Base-by-base conservation (phyloP, 2,888 invertebrate genomes). In the Xanthorhoe spadicearia region DNA sequence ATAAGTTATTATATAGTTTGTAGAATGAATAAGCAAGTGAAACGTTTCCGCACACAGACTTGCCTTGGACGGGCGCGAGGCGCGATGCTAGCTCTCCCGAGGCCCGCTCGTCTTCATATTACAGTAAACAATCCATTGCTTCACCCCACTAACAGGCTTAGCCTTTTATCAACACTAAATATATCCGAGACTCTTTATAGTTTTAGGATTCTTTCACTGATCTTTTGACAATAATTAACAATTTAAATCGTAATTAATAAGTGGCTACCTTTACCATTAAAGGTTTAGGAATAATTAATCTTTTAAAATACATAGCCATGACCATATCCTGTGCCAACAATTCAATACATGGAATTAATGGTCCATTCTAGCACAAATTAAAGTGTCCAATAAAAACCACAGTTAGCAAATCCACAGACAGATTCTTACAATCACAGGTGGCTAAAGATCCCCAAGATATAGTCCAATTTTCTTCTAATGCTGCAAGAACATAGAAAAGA, bases 31-130 rank as follows among this genome's bases (percentile, higher is more conserved):
- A 77, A 70, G 76, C 72, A 81, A 77, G 76, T 79, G 80, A 80
- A 72, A 74, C 78, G 82, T 89, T 89, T 89, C 82, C 87, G 85
- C 81, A 87, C 89, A 87, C 90, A 90, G 90, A 90, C 90, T 82
- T 90, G 87, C 86, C 89, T 76, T 90, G 90, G 90, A 87, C 89
- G 78, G 90, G 90, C 84, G 90, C 87, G 83, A 83, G 89, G 80
- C 90, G 90, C 82, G 89, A 88, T 72, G 87, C 87, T 83, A 87
- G 85, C 86, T 87, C 90, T 78, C 89, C 88, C 76, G 85, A 89
- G 76, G 80, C 87, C 85, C 81, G 90, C 83, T 81, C 87, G 79
- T 76, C 89, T 71, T 79, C 89, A 75, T 86, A 87, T 85, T 88
- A 90, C 89, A 90, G 90, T 90, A 90, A 89, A 83, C 79, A 66